These are phyloP conservation scores for Actenoides lindsayi DNA, from an alignment of 2,113 vertebrate genomes.

Conservation along the genomic window DNA sequence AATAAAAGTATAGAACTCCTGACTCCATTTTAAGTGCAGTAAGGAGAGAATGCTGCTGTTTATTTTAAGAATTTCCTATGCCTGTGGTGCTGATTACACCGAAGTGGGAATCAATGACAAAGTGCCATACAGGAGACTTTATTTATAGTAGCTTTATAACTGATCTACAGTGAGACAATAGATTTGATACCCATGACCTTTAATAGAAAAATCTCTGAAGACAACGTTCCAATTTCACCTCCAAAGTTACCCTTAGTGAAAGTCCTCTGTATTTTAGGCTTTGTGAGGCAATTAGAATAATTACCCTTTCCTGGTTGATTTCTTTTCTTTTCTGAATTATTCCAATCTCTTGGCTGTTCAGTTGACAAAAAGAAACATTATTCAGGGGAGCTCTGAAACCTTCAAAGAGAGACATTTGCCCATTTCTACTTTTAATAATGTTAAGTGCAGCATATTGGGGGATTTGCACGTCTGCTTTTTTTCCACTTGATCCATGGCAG, in stretches of 20 bases:
- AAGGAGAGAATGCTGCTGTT: neutral
- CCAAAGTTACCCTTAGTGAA: neutral
- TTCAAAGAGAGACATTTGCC: neutral
- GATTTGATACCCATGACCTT: conserved; percentile 42
- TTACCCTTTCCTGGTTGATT: neutral
- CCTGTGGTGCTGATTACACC: conserved; percentile 15
- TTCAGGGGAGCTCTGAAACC: neutral
- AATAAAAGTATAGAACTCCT: neutral
- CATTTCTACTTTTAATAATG: neutral
- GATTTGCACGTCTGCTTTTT: neutral
- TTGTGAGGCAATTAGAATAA: neutral
- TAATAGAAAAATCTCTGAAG: neutral
- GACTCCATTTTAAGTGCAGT: neutral
- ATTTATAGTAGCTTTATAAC: conserved; percentile 51
- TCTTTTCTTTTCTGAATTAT: neutral
- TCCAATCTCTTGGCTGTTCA: neutral
- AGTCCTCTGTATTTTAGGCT: neutral
- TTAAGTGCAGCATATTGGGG: neutral
- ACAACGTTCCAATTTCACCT: neutral
- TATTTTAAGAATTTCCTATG: conserved; percentile 45
- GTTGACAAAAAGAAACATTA: neutral
- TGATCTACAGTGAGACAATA: neutral
- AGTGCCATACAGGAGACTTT: conserved; percentile 10
- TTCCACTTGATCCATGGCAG: neutral
- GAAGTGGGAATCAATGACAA: conserved; percentile 36